phyloP scores from a whole-genome alignment of 2,888 invertebrate genomes.

The Meghimatium bilineatum region DNA sequence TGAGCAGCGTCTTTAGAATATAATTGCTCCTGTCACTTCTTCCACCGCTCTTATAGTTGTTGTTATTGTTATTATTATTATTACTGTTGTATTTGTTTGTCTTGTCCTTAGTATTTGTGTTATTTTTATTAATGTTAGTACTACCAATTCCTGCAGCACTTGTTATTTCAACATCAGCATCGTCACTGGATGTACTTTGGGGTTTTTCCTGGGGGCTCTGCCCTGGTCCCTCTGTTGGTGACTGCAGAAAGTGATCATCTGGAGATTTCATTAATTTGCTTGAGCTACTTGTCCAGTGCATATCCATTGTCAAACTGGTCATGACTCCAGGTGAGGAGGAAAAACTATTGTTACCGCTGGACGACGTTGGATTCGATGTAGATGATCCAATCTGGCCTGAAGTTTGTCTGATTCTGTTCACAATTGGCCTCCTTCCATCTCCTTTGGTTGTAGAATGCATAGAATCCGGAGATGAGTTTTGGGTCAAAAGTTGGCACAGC shows the following conservation, averaged over 20 bases:
- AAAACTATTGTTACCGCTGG: constrained; percentile 5
- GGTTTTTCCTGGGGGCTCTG: constrained; percentile 72
- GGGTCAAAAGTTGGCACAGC: constrained; percentile 66
- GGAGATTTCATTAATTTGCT: constrained; percentile 58
- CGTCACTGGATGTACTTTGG: constrained; percentile 72
- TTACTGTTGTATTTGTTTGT: neutral
- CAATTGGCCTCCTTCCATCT: constrained; percentile 18
- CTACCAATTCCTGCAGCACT: constrained; percentile 45
- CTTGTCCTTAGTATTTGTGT: neutral
- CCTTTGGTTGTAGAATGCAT: constrained; percentile 8
- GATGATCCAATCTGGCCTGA: constrained; percentile 33
- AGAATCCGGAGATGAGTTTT: constrained; percentile 49
- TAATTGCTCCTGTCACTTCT: constrained; percentile 60
- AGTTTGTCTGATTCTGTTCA: neutral
- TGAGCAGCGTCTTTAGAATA: constrained; percentile 80
- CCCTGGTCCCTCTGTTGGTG: constrained; percentile 70
- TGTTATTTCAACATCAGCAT: constrained; percentile 52
- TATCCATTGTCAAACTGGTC: neutral
- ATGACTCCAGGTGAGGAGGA: neutral
- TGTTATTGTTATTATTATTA: constrained; percentile 23
- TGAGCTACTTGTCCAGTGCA: neutral
- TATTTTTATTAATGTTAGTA: neutral
- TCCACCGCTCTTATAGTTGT: neutral
- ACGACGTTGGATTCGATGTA: constrained; percentile 5
- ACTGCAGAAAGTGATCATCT: constrained; percentile 64